Evolutionary conservation across 2,888 invertebrate genomes (phyloP).

Genomic region (Blera fallax): DNA sequence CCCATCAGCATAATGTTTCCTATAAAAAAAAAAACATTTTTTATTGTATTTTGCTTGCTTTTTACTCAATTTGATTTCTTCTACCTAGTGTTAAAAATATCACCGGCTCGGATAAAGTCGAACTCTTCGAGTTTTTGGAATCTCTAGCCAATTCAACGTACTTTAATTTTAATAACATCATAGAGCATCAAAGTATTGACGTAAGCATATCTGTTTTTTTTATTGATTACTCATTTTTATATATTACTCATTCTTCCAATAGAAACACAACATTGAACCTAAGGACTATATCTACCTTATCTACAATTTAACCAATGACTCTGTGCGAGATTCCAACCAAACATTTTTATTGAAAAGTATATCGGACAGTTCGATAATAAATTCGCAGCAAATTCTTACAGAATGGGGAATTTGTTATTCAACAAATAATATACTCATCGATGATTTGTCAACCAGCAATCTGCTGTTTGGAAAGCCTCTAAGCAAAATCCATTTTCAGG

Average conservation of each 20-base stretch:
- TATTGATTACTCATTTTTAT: too few species aligned
- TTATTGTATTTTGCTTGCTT: too few species aligned
- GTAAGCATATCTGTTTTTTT: conserved; percentile 49
- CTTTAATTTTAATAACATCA: conserved; percentile 79
- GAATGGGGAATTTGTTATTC: conserved; percentile 81
- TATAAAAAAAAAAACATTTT: too few species aligned
- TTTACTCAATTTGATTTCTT: background rate
- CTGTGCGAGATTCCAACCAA: background rate
- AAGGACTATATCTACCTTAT: conserved; percentile 80
- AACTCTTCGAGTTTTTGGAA: conserved; percentile 77
- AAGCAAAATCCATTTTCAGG: too few species aligned
- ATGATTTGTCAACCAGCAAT: conserved; percentile 77
- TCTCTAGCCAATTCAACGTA: conserved; percentile 80
- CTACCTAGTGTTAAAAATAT: conserved; percentile 56
- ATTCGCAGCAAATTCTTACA: conserved; percentile 78
- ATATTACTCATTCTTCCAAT: background rate
- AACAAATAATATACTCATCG: conserved; percentile 76
- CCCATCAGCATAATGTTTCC: too few species aligned
- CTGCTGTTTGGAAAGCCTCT: conserved; percentile 76
- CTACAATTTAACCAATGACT: conserved; percentile 78
- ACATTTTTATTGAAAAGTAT: background rate
- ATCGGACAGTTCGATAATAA: background rate
- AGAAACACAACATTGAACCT: conserved; percentile 75
- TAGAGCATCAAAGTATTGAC: conserved; percentile 75
- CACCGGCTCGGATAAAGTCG: conserved; percentile 13